phyloP scores from a whole-genome alignment of 1,140 invertebrate species.

The Aporrectodea caliginosa region DNA sequence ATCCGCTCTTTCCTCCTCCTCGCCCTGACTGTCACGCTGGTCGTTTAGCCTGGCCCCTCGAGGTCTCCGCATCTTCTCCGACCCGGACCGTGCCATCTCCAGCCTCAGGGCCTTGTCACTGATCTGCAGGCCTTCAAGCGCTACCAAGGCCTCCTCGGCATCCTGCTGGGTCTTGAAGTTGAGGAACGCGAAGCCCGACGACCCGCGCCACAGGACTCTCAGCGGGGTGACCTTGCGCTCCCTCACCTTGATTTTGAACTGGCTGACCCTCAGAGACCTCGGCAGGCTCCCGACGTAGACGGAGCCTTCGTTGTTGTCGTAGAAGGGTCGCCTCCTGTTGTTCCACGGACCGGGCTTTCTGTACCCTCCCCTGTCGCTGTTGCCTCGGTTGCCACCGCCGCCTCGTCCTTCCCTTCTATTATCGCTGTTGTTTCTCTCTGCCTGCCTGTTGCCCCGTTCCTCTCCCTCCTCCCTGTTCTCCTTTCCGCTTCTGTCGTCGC shows the following conservation, averaged over 20 bases:
- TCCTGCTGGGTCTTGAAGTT: constrained; percentile 40
- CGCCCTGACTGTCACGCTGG: background rate
- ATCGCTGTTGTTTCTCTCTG: background rate
- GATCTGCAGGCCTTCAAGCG: constrained; percentile 39
- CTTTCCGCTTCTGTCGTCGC: background rate
- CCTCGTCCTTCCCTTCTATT: background rate
- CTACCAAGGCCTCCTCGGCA: constrained; percentile 40
- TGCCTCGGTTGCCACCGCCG: background rate
- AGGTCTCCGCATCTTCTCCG: background rate
- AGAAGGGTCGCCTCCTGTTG: background rate
- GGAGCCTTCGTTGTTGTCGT: constrained; percentile 17
- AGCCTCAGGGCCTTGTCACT: constrained; percentile 43
- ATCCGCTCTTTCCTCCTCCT: background rate
- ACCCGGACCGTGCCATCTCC: constrained; percentile 35
- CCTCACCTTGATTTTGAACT: constrained; percentile 43
- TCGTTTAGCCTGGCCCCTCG: background rate
- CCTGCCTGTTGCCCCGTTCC: background rate
- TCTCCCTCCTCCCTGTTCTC: background rate
- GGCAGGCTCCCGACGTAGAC: constrained; percentile 47
- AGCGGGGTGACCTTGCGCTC: constrained; percentile 44
- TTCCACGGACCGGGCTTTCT: background rate
- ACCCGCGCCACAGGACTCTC: constrained; percentile 46
- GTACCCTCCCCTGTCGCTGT: background rate
- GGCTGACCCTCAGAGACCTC: constrained; percentile 42
- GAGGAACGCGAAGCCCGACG: constrained; percentile 44